Base-by-base conservation (phyloP, 2,113 vertebrate species). In the Notothenia rossii region DNA sequence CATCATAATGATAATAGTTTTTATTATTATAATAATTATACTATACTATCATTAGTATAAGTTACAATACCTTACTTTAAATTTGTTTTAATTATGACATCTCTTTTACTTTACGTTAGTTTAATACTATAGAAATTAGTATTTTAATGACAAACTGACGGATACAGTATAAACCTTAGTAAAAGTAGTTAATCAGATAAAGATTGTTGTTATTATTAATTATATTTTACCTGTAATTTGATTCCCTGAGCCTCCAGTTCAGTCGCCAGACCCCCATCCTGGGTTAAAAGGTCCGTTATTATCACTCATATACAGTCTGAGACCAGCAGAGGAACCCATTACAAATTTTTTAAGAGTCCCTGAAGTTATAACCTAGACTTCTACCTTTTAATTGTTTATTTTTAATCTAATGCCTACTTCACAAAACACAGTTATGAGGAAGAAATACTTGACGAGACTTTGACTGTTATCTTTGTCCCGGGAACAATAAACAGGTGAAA, bases 181-280 rank as follows among this genome's bases (percentile, higher is more conserved):
- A 45, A 15, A 45, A 15, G n/a, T 1, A 22, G 1, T 25, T 20
- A 40, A 40, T 7, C 4, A 40, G 1, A 4, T 40, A 7, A 7
- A 7, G 7, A 40, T 40, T 40, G 6, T 7, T 7, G 1, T 40
- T 40, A 40, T 40, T 40, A 29, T 40, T 40, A 40, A 40, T 40
- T 40, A 40, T 40, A 40, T 40, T 53, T 82, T 59, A 96, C 96
- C 94, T 95, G 91, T 65, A 96, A 65, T 2, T 88, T 66, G 20
- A 86, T 65, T 58, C 96, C 96, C 70, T 90, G 90, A 5, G 89
- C 91, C 60, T 95, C 96, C 15, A 96, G 86, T n/a, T 96, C 95
- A 59, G 96, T 96, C 49, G 95, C 91, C 3, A 96, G 74, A 45
- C 95, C 96, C 1, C 96, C 96, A 53, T 96, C 96, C 63, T 96